Evolutionary conservation across 2,888 invertebrate species (phyloP).

Genomic region (Drosophila helvetica): DNA sequence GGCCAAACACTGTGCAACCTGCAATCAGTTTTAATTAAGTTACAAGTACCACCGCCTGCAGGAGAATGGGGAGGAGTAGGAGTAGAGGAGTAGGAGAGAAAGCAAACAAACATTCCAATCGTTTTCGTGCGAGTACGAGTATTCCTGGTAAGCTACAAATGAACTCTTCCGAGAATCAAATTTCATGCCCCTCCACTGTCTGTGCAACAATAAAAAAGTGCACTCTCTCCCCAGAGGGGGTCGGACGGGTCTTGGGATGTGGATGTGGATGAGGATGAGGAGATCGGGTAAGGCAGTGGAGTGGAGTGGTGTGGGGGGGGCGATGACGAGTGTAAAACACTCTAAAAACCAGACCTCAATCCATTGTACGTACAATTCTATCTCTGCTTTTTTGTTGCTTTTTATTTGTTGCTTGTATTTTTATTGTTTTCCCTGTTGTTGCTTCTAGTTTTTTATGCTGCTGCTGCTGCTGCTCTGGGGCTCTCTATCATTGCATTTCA

Average conservation of each 20-base stretch:
- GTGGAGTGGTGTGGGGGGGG: constrained; percentile 24
- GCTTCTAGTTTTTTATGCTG: constrained; percentile 46
- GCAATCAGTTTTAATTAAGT: constrained; percentile 41
- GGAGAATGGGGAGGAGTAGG: not conserved
- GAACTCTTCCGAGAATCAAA: constrained; percentile 77
- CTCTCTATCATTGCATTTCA: constrained; percentile 71
- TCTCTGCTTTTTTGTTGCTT: constrained; percentile 13
- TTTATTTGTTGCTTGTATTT: constrained; percentile 48
- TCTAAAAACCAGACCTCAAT: constrained; percentile 24
- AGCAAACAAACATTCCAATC: constrained; percentile 58
- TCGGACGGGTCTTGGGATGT: not conserved
- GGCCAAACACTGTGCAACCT: not conserved
- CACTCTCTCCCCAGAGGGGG: constrained; percentile 31
- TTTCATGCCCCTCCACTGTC: constrained; percentile 56
- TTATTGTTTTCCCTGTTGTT: constrained; percentile 46
- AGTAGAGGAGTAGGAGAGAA: too few species aligned
- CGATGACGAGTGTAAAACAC: constrained; percentile 60
- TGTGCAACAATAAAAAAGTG: constrained; percentile 41
- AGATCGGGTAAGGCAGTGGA: constrained; percentile 2
- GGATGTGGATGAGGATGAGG: too few species aligned
- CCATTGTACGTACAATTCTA: constrained; percentile 32
- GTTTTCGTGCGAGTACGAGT: constrained; percentile 60
- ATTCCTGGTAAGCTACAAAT: constrained; percentile 63
- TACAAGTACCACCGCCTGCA: constrained; percentile 10
- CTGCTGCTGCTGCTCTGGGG: constrained; percentile 26